Evolutionary conservation across 2,113 vertebrate genomes (phyloP).

Genomic region (Dinomys branickii): DNA sequence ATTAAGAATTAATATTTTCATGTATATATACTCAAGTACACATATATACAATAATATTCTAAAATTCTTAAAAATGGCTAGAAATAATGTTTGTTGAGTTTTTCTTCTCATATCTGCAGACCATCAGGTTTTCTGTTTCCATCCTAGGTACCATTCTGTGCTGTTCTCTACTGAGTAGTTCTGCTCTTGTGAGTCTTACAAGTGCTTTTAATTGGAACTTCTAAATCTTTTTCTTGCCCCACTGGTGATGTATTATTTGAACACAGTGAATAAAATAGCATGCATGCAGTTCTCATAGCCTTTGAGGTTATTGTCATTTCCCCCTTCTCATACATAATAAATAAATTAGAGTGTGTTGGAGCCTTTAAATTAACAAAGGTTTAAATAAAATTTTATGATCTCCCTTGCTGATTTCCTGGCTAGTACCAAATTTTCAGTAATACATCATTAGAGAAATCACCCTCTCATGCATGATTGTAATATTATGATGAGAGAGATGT

Average conservation of each 20-base stretch:
- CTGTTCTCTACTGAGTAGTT: slow-evolving; percentile 23
- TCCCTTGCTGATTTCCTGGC: slow-evolving; percentile 78
- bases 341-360: slow-evolving; percentile 79
- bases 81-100: not conserved
- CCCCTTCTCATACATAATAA: slow-evolving; percentile 77
- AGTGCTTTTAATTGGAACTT: not conserved
- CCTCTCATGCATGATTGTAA: slow-evolving; percentile 75
- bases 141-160: not conserved
- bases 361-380: slow-evolving; percentile 85
- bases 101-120: not conserved
- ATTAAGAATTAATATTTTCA: not conserved
- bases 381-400: slow-evolving; percentile 84
- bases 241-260: slow-evolving; percentile 58
- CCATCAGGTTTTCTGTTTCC: not conserved
- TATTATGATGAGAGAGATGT: slow-evolving; percentile 77
- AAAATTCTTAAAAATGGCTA: not conserved
- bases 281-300: slow-evolving; percentile 60
- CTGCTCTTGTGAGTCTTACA: not conserved
- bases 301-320: slow-evolving; percentile 71
- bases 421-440: slow-evolving; percentile 75
- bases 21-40: not conserved
- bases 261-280: slow-evolving; percentile 54
- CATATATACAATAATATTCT: not conserved
- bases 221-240: slow-evolving; percentile 59
- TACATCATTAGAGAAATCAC: slow-evolving; percentile 81